phyloP scores from a whole-genome alignment of 2,113 vertebrate genomes.

The Aegithalos caudatus region DNA sequence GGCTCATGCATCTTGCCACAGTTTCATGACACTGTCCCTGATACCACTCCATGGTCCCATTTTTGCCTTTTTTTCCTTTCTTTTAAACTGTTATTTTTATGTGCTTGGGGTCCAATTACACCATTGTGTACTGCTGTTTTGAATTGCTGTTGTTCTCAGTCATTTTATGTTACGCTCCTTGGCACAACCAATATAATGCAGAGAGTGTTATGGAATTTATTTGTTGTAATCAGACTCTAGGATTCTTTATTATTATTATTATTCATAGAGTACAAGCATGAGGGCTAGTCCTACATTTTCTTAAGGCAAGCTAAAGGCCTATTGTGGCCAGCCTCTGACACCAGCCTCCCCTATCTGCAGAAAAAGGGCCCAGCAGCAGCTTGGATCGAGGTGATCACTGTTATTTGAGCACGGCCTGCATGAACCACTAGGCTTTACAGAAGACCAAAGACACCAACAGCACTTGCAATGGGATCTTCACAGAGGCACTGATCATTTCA shows the following conservation, averaged over 20 bases:
- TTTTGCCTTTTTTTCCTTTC: slow-evolving; percentile 29
- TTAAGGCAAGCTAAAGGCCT: not conserved
- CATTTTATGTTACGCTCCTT: slow-evolving; percentile 50
- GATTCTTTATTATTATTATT: slow-evolving; percentile 43
- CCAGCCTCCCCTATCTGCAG: not conserved
- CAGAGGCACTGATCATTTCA: not conserved
- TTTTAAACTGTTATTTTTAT: slow-evolving; percentile 26
- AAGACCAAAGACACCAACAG: not conserved
- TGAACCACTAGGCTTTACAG: not conserved
- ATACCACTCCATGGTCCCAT: slow-evolving; percentile 27
- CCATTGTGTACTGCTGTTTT: slow-evolving; percentile 28
- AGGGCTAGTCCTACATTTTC: not conserved
- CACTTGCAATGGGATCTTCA: not conserved
- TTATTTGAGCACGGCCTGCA: not conserved
- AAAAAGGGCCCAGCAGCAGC: not conserved
- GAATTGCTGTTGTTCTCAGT: slow-evolving; percentile 58
- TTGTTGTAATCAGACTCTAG: slow-evolving; percentile 52
- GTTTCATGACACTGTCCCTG: slow-evolving; percentile 54
- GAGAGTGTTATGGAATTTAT: slow-evolving; percentile 40
- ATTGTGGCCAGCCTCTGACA: not conserved
- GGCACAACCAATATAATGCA: slow-evolving; percentile 33
- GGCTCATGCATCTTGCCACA: slow-evolving; percentile 63
- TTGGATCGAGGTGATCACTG: not conserved
- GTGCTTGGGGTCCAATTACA: slow-evolving; percentile 38
- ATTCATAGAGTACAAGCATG: slow-evolving; percentile 1